A percentile compares a stretch with the other conserved stretches of the same genome.
These are phyloP conservation scores for Drosophila grimshawi DNA, from an alignment of 1,140 invertebrate species.

Conservation along the genomic window DNA sequence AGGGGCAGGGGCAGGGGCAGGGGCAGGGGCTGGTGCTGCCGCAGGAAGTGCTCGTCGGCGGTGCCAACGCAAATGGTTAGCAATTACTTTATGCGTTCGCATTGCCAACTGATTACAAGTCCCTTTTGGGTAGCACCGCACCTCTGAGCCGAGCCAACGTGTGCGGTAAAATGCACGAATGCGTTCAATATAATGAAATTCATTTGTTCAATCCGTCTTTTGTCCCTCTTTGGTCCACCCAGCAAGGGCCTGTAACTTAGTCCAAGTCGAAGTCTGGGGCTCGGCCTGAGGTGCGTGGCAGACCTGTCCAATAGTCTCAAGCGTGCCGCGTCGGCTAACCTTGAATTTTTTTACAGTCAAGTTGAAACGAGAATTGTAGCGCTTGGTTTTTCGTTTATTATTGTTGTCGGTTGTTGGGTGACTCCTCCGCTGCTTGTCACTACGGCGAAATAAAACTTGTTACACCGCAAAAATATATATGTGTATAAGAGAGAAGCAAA, in stretches of 20 bases:
- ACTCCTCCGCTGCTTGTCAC: conserved; percentile 71
- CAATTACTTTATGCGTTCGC: conserved; percentile 82
- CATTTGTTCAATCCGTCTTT: conserved; percentile 67
- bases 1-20: too few relatives aligned
- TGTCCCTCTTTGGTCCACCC: background rate
- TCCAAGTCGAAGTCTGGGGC: conserved; percentile 30
- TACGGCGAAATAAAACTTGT: conserved; percentile 69
- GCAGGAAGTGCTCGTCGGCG: conserved; percentile 57
- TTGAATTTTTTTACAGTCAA: conserved; percentile 69
- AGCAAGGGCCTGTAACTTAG: conserved; percentile 17
- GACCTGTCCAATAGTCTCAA: conserved; percentile 53
- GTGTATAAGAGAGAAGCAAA: conserved; percentile 29
- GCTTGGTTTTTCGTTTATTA: conserved; percentile 35
- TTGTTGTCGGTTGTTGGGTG: conserved; percentile 55
- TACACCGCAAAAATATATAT: conserved; percentile 71
- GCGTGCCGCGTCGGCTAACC: conserved; percentile 68
- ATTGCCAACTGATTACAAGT: conserved; percentile 81
- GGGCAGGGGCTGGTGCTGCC: background rate
- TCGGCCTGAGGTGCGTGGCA: conserved; percentile 45
- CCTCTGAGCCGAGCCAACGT: conserved; percentile 55
- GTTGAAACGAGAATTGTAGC: conserved; percentile 74
- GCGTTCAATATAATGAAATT: conserved; percentile 83
- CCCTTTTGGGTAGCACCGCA: conserved; percentile 53
- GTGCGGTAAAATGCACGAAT: conserved; percentile 81
- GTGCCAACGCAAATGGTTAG: conserved; percentile 81